phyloP scores from a whole-genome alignment of 1,140 invertebrate species.

The Aphelinus certus region DNA sequence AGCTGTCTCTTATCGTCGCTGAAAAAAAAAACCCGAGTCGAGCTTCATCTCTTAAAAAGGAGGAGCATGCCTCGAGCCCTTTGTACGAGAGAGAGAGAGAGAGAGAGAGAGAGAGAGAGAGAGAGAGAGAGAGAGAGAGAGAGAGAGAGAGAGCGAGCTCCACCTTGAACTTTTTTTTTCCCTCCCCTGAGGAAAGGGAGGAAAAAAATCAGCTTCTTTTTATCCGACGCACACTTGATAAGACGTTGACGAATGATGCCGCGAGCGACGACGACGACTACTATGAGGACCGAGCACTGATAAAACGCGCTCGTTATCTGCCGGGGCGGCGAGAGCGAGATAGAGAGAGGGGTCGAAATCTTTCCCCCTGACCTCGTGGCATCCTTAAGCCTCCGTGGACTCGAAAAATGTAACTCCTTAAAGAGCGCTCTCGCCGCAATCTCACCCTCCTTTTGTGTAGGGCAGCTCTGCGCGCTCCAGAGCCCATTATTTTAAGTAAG shows the following conservation, averaged over 20 bases:
- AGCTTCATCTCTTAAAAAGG: no score
- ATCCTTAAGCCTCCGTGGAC: conserved; percentile 26
- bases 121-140: no score
- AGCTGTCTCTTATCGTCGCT: background rate
- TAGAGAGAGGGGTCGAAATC: conserved; percentile 3
- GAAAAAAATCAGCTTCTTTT: conserved; percentile 34
- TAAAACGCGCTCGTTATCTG: conserved; percentile 57
- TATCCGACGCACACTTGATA: conserved; percentile 48
- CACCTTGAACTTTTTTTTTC: conserved; percentile 20
- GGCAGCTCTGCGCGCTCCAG: background rate
- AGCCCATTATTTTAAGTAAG: conserved; percentile 22
- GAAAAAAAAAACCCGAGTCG: background rate
- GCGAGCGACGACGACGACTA: conserved; percentile 38
- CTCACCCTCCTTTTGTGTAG: background rate
- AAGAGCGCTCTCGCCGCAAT: conserved; percentile 11
- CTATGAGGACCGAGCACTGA: conserved; percentile 30
- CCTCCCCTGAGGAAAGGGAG: conserved; percentile 1
- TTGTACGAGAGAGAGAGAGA: no score
- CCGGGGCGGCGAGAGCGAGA: background rate
- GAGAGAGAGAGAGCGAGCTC: background rate
- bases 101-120: no score
- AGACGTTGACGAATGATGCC: conserved; percentile 59
- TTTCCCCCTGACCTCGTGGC: conserved; percentile 14
- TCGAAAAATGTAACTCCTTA: conserved; percentile 41
- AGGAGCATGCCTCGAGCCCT: no score